Percentiles rank a stretch among this genome's conserved stretches.
Conservation (phyloP, 37 sponge, comb jelly and placozoan genomes). For the Haliclona indistincta region DNA sequence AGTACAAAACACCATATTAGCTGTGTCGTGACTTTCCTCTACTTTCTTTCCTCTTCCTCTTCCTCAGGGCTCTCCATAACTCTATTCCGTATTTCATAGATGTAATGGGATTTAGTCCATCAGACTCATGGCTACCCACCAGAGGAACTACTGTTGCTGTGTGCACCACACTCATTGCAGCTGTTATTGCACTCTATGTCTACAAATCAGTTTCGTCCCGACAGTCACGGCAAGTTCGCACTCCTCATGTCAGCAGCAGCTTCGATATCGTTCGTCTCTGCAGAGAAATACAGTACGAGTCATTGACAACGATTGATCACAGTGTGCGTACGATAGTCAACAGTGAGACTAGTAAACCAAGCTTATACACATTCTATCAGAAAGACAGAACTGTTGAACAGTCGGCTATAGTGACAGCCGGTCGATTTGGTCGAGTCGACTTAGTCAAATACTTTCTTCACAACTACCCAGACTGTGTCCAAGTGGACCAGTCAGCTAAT, state of each 20-base stretch:
- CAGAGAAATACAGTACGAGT: neutral
- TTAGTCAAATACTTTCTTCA: slow-evolving; percentile 2
- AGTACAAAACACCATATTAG: too few species aligned
- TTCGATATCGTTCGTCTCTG: neutral
- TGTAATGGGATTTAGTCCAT: slow-evolving; percentile 3
- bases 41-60: too few species aligned
- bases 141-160: slow-evolving; percentile 3
- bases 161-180: slow-evolving; percentile 5
- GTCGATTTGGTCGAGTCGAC: slow-evolving; percentile 4
- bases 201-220: neutral
- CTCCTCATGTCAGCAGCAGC: neutral
- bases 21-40: too few species aligned
- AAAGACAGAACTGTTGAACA: neutral
- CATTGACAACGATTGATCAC: neutral
- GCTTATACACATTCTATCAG: neutral
- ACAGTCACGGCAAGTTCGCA: neutral
- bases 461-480: neutral
- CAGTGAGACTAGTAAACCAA: neutral
- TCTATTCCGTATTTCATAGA: neutral
- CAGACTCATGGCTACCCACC: slow-evolving; percentile 2
- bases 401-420: slow-evolving; percentile 5
- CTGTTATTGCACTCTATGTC: neutral
- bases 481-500: slow-evolving; percentile 1
- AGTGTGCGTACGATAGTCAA: neutral
- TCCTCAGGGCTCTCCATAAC: slow-evolving; percentile 4